A percentile compares a stretch with the other conserved stretches of the same genome.
phyloP scores from a whole-genome alignment of 2,888 invertebrate genomes.

The Erynnis tages region DNA sequence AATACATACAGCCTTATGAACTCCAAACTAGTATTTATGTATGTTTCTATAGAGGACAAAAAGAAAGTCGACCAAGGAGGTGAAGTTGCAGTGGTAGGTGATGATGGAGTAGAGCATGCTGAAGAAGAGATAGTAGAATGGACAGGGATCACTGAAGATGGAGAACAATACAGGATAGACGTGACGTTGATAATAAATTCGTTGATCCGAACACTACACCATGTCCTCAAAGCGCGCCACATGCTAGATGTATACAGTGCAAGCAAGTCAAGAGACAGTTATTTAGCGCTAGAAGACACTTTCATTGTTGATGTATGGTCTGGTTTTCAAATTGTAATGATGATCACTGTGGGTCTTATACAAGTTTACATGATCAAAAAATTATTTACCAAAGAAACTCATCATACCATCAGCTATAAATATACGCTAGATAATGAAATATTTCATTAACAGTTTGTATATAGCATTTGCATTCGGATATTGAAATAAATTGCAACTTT shows the following conservation, averaged over 20 bases:
- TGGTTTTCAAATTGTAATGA: conserved; percentile 85
- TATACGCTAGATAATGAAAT: not conserved
- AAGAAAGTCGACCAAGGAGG: conserved; percentile 57
- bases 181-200: conserved; percentile 83
- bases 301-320: conserved; percentile 92
- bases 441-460: no score
- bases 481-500: no score
- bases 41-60: conserved; percentile 85
- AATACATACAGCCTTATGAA: conserved; percentile 91
- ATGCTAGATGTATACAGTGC: conserved; percentile 86
- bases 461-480: no score
- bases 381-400: conserved; percentile 44
- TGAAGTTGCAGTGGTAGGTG: conserved; percentile 38
- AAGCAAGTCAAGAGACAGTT: conserved; percentile 90
- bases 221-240: conserved; percentile 84
- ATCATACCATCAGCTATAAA: not conserved
- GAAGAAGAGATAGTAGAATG: conserved; percentile 63
- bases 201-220: conserved; percentile 83
- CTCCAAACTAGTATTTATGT: conserved; percentile 90
- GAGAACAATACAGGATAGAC: conserved; percentile 54
- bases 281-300: conserved; percentile 89
- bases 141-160: conserved; percentile 50
- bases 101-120: conserved; percentile 51
- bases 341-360: conserved; percentile 87
- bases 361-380: conserved; percentile 90